phyloP scores from a whole-genome alignment of 2,797 vertebrate species.

The Poeciliopsis paucimaculata region DNA sequence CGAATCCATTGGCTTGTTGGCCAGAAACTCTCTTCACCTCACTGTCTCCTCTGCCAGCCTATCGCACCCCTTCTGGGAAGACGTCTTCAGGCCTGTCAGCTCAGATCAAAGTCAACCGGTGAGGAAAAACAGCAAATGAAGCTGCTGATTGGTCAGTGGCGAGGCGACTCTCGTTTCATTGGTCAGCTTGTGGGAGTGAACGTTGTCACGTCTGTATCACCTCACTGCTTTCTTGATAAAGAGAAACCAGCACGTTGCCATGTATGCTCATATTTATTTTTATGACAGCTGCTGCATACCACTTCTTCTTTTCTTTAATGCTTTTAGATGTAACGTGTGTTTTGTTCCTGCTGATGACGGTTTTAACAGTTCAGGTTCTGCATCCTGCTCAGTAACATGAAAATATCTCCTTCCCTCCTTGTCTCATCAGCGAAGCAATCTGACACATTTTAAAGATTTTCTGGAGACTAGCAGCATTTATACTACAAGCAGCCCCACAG shows the following conservation, averaged over 20 bases:
- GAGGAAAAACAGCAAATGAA: constrained; percentile 28
- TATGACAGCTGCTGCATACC: constrained; percentile 16
- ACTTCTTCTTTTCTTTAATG: constrained; percentile 27
- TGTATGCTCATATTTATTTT: constrained; percentile 42
- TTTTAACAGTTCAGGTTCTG: constrained; percentile 6
- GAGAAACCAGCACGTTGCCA: constrained; percentile 15
- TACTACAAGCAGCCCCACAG: no score
- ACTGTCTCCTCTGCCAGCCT: constrained; percentile 39
- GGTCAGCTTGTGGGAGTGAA: constrained; percentile 11
- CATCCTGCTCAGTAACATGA: neutral
- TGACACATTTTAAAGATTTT: neutral
- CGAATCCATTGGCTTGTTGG: constrained; percentile 56
- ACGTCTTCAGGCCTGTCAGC: constrained; percentile 61
- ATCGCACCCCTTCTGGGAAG: constrained; percentile 58
- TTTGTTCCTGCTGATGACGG: constrained; percentile 16
- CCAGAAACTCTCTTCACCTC: constrained; percentile 26
- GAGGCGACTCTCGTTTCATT: neutral
- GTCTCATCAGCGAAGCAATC: neutral
- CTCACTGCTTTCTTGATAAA: constrained; percentile 29
- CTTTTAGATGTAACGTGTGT: constrained; percentile 34
- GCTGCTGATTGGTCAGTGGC: constrained; percentile 31
- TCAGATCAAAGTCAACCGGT: constrained; percentile 64
- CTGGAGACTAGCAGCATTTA: no score
- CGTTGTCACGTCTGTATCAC: constrained; percentile 23
- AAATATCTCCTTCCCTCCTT: neutral